A percentile compares a stretch with the other conserved stretches of the same genome.
Evolutionary conservation across 2,888 invertebrate species (phyloP).

Genomic region (Melanargia galathea): DNA sequence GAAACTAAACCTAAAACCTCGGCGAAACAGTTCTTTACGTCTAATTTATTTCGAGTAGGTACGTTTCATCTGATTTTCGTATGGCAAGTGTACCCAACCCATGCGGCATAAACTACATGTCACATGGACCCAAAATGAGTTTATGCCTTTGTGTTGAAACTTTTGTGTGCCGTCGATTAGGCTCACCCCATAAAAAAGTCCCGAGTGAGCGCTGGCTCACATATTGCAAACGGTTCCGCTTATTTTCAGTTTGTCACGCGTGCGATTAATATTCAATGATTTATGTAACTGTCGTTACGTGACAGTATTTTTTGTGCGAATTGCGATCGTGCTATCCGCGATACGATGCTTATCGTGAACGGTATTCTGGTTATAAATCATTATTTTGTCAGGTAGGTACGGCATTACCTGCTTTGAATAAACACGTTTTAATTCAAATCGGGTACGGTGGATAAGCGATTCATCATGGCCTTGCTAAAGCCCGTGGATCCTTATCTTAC

Average conservation of each 20-base stretch:
- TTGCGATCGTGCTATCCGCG: conserved; percentile 15
- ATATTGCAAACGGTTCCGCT: conserved; percentile 23
- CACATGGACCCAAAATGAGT: neutral
- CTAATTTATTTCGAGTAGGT: too few species aligned
- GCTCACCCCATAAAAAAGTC: conserved; percentile 11
- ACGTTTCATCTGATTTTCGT: too few species aligned
- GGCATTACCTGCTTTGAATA: conserved; percentile 17
- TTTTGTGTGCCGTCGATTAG: conserved; percentile 13
- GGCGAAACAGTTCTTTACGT: too few species aligned
- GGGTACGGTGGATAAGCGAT: neutral
- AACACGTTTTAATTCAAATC: conserved; percentile 5
- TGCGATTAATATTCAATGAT: conserved; percentile 36
- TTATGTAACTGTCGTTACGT: conserved; percentile 36
- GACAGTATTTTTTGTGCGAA: conserved; percentile 28
- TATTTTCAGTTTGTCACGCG: conserved; percentile 30
- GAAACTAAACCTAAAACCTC: too few species aligned
- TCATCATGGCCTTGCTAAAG: neutral
- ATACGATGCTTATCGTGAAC: conserved; percentile 28
- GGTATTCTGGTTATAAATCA: conserved; percentile 35
- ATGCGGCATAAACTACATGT: neutral
- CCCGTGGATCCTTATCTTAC: too few species aligned
- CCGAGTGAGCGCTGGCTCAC: conserved; percentile 9
- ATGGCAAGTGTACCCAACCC: neutral
- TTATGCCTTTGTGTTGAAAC: conserved; percentile 1
- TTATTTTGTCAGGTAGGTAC: conserved; percentile 17